A percentile compares a stretch with the other conserved stretches of the same genome.
These are phyloP conservation scores for Muscidifurax raptorellus DNA, from an alignment of 1,140 invertebrate species.

Conservation along the genomic window DNA sequence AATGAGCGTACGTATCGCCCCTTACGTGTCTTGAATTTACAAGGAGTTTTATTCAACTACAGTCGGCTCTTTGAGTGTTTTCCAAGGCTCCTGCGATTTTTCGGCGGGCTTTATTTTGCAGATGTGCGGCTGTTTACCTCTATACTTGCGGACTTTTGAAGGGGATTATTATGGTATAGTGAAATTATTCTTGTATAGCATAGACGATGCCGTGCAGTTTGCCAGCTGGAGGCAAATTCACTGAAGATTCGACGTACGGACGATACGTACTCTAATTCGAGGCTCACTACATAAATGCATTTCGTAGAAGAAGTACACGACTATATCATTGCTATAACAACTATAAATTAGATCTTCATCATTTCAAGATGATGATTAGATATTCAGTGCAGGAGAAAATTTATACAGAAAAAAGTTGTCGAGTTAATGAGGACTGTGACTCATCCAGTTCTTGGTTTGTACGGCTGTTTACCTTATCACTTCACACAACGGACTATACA, in stretches of 20 bases:
- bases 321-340: no score
- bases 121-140: background rate
- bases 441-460: background rate
- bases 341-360: background rate
- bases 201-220: no score
- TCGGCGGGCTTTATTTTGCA: background rate
- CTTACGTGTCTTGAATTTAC: slow-evolving; percentile 60
- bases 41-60: background rate
- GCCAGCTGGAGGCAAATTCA: background rate
- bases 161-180: no score
- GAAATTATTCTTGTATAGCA: no score
- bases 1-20: slow-evolving; percentile 61
- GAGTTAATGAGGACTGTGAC: background rate
- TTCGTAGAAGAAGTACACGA: no score
- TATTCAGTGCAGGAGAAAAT: background rate
- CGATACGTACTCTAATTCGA: background rate
- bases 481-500: background rate
- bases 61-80: background rate
- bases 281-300: no score
- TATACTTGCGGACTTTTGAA: background rate
- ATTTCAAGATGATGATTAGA: no score
- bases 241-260: background rate
- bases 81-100: background rate
- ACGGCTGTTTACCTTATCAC: background rate
- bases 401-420: background rate